Conservation (phyloP, 2,113 vertebrate species). For the Syrmaticus mikado region DNA sequence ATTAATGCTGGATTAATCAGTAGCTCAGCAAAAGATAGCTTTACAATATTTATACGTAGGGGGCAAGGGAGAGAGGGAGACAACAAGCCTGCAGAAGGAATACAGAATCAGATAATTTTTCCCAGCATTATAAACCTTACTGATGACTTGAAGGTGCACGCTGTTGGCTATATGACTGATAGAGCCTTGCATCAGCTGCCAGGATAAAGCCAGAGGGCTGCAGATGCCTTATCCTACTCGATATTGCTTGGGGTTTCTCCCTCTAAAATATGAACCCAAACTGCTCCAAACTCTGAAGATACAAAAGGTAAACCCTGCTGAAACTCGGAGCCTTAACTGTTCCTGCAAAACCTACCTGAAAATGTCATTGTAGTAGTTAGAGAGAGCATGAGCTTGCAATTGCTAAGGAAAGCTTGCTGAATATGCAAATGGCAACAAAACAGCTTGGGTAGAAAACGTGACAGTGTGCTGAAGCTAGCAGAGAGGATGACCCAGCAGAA, state of each 20-base stretch:
- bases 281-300: background rate
- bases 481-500: background rate
- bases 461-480: background rate
- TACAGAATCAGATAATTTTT: slow-evolving; percentile 12
- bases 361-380: background rate
- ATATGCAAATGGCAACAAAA: background rate
- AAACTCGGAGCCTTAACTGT: background rate
- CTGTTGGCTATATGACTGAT: background rate
- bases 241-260: background rate
- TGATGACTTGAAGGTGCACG: background rate
- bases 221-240: background rate
- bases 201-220: background rate
- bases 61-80: background rate
- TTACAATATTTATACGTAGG: slow-evolving; percentile 6
- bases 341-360: background rate
- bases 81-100: slow-evolving; percentile 20
- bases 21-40: slow-evolving; percentile 62
- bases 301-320: background rate
- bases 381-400: background rate
- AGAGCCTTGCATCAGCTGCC: background rate
- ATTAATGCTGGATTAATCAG: slow-evolving; percentile 78
- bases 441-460: background rate
- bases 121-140: slow-evolving; percentile 22
- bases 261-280: background rate
- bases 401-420: background rate